Base-by-base conservation (phyloP, 2,797 vertebrate species). In the Prunella strophiata region DNA sequence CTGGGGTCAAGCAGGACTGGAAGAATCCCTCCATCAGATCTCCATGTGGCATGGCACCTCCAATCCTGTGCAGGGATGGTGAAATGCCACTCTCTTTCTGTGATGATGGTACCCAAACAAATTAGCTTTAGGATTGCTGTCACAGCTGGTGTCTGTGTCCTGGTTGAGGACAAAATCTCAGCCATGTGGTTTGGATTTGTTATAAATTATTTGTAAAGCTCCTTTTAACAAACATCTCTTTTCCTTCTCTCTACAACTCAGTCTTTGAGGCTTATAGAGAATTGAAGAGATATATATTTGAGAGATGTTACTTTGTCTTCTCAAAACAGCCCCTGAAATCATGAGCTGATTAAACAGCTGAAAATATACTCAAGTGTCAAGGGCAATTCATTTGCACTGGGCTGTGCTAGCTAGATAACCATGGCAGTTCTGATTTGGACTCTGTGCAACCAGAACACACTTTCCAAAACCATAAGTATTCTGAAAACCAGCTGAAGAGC, bases 311-410 rank as follows among this genome's bases (percentile, higher is more conserved):
- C 36, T 93, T 91, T 57, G 63, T 51, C n/a, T 55, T 82, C 67
- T 87, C 55, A 73, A 55, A 95, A 73, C 17, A 72, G 32, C 7
- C 23, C 7, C 58, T 76, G 63, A 54, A 93, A 70, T 70, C 34
- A 45, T 30, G 73, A 88, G 66, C 66, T 93, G 89, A 84, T 91
- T 91, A 91, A 90, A 85, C 17, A 78, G 51, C n/a, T 81, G 85
- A 86, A 91, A 93, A 93, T 45, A 84, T 3, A 48, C 23, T 61
- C n/a, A 9, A 9, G 7, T 71, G 67, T 76, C 67, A 89, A 86
- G 75, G 67, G 48, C n/a, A 78, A 59, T 42, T 86, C 29, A 84
- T 93, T 85, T 90, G 45, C 67, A 79, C n/a, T 50, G 50, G 61
- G 48, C 77, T 95, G 59, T 75, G 47, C 30, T 38, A 65, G 63